Conservation (phyloP, 2,888 invertebrate genomes). For the Epistrophe grossulariae region DNA sequence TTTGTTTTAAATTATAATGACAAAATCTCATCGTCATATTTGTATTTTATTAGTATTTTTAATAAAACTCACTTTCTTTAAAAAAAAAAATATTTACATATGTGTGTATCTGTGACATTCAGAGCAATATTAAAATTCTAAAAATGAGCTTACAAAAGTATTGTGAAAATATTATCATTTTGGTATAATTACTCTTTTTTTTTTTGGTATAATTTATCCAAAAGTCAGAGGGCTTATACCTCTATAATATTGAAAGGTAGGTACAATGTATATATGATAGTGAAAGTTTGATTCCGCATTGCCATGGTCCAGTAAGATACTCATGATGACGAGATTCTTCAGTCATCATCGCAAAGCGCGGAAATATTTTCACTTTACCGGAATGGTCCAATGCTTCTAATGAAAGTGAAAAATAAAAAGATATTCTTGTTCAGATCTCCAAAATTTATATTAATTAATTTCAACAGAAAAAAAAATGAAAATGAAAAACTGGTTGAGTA, state of each 20-base stretch:
- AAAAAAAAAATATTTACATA: constrained; percentile 3
- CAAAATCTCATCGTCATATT: constrained; percentile 31
- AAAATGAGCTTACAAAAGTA: constrained; percentile 47
- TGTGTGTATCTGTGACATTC: neutral
- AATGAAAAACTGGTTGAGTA: constrained; percentile 39
- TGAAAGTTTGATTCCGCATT: constrained; percentile 83
- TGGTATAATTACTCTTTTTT: constrained; percentile 55
- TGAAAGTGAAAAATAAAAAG: constrained; percentile 79
- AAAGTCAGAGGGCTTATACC: constrained; percentile 53
- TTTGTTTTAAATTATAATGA: constrained; percentile 38
- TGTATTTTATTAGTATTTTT: constrained; percentile 11
- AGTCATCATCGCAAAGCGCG: constrained; percentile 21
- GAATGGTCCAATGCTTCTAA: constrained; percentile 79
- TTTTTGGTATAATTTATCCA: constrained; percentile 58
- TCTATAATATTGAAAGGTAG: neutral
- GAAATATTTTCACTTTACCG: constrained; percentile 68
- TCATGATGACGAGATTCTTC: constrained; percentile 34
- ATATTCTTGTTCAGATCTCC: constrained; percentile 55
- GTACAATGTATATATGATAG: constrained; percentile 72
- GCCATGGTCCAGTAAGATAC: constrained; percentile 81
- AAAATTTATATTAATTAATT: constrained; percentile 53
- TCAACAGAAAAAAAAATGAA: neutral
- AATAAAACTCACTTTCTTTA: constrained; percentile 70
- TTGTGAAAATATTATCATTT: constrained; percentile 45
- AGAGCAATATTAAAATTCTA: neutral